phyloP scores from a whole-genome alignment of 1,140 invertebrate species.

The Eurosta solidaginis region DNA sequence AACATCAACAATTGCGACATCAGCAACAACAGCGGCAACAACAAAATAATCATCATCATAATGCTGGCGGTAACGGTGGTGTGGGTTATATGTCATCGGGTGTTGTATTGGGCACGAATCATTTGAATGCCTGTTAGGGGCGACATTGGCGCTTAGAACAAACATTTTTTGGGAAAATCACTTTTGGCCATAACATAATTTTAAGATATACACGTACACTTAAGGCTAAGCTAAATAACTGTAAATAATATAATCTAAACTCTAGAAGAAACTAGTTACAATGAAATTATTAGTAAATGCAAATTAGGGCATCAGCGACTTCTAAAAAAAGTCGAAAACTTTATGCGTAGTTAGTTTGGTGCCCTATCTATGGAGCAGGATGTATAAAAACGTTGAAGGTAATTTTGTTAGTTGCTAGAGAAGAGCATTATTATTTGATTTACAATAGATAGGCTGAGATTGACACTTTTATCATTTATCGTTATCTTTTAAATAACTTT shows the following conservation, averaged over 20 bases:
- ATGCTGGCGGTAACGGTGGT: slow-evolving; percentile 35
- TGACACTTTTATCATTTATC: neutral
- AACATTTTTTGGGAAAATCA: neutral
- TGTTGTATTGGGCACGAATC: slow-evolving; percentile 56
- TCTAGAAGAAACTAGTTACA: neutral
- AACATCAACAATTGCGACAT: slow-evolving; percentile 30
- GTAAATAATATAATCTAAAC: slow-evolving; percentile 1
- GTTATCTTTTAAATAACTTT: neutral
- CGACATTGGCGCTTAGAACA: neutral
- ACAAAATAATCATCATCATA: slow-evolving; percentile 32
- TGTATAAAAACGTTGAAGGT: neutral
- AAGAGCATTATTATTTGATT: too few species aligned
- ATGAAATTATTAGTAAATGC: neutral
- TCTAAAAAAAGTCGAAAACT: neutral
- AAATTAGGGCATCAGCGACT: neutral
- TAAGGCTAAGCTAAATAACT: slow-evolving; percentile 7
- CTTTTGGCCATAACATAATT: slow-evolving; percentile 23
- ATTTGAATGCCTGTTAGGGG: slow-evolving; percentile 57
- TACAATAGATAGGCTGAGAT: slow-evolving; percentile 11
- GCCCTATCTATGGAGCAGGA: neutral
- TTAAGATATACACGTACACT: slow-evolving; percentile 6
- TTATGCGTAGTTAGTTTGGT: neutral
- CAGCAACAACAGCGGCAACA: slow-evolving; percentile 36
- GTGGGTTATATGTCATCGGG: slow-evolving; percentile 51
- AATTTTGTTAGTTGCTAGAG: neutral